A percentile compares a stretch with the other conserved stretches of the same genome.
These are phyloP conservation scores for Marisa cornuarietis DNA, from an alignment of 1,140 invertebrate genomes.

Conservation along the genomic window DNA sequence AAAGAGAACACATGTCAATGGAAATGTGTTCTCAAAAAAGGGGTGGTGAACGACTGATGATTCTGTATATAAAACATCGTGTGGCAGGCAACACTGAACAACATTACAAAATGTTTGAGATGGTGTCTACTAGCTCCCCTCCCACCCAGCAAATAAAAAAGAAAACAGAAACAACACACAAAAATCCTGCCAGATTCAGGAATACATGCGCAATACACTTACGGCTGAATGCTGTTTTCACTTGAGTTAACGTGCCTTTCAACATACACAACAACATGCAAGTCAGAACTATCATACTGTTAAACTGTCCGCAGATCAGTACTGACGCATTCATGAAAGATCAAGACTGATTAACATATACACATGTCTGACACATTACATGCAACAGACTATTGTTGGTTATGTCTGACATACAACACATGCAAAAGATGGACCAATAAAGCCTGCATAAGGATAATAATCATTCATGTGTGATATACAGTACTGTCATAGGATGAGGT, in stretches of 20 bases:
- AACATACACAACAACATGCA: slow-evolving; percentile 16
- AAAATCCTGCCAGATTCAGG: background rate
- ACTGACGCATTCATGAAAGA: background rate
- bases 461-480: too few species aligned
- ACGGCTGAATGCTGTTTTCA: slow-evolving; percentile 10
- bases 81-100: too few species aligned
- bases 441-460: too few species aligned
- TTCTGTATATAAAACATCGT: too few species aligned
- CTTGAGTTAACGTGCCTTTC: slow-evolving; percentile 18
- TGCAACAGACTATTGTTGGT: too few species aligned
- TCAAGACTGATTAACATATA: background rate
- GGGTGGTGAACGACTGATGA: too few species aligned
- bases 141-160: background rate
- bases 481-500: too few species aligned
- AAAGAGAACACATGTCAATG: background rate
- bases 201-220: slow-evolving; percentile 8
- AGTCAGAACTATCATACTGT: background rate
- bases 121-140: too few species aligned
- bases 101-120: too few species aligned
- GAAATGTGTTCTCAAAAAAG: background rate
- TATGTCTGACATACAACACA: too few species aligned
- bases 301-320: too few species aligned
- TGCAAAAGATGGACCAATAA: too few species aligned
- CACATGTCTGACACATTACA: background rate
- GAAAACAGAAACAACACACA: background rate